Evolutionary conservation across 2,113 vertebrate species (phyloP).

Genomic region (Egretta garzetta): DNA sequence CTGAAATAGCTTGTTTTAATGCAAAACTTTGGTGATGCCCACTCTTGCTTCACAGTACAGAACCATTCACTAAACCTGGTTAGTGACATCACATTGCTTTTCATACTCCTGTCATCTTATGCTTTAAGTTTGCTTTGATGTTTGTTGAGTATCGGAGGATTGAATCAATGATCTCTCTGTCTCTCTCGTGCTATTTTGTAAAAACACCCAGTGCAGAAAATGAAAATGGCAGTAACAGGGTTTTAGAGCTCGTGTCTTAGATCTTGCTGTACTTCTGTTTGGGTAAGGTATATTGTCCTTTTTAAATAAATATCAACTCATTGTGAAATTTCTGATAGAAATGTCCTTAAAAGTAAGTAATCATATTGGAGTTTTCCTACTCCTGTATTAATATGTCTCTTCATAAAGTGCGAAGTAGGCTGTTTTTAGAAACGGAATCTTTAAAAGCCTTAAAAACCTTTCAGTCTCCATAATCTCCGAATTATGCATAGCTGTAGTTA

Average conservation of each 20-base stretch:
- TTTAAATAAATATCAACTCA: background rate
- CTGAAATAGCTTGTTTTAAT: conserved; percentile 63
- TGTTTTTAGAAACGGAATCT: background rate
- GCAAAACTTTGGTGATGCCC: conserved; percentile 91
- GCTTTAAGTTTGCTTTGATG: conserved; percentile 80
- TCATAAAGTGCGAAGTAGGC: background rate
- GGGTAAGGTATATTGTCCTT: background rate
- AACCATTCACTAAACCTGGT: conserved; percentile 74
- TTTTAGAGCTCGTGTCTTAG: background rate
- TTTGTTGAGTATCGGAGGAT: conserved; percentile 68
- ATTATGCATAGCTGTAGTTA: background rate
- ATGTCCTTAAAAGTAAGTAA: background rate
- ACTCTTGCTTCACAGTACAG: conserved; percentile 82
- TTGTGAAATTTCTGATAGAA: background rate
- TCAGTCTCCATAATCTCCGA: background rate
- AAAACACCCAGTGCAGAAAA: background rate
- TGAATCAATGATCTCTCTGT: conserved; percentile 85
- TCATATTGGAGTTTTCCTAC: background rate
- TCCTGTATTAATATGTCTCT: background rate
- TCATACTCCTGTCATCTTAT: conserved; percentile 80
- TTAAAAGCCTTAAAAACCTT: background rate
- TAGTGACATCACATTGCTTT: conserved; percentile 81
- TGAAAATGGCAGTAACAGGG: background rate
- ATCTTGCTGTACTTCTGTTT: background rate
- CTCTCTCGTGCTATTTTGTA: background rate